Evolutionary conservation across 2,113 vertebrate genomes (phyloP), one percentile per base, ranked within the genome.

Genomic region (Ammospiza nelsoni): DNA sequence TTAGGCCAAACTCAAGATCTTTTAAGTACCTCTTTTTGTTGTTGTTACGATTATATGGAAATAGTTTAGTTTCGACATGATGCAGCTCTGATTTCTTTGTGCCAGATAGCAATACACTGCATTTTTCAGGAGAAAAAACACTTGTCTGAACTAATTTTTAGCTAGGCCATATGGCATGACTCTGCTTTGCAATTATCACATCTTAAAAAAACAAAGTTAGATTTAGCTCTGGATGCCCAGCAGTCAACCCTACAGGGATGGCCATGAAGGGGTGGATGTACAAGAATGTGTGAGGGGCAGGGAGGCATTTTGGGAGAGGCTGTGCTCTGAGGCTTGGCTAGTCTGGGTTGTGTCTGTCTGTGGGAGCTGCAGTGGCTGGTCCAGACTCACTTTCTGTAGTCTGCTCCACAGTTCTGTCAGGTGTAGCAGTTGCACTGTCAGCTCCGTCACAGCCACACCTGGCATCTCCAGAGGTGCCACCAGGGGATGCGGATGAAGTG

Each of bases 401-500:
- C 27, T 79, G 33, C 33, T 65, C 12, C 41, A 22, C 37, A 48
- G 7, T 63, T 48, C 22, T 33, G 5, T 18, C 15, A 77, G 55
- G 15, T 3, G 1, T 5, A 12, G 46, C 39, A 13, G 13, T 41
- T 41, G 39, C 39, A 41, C 39, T 41, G 39, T 12, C 48, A 18
- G 16, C 13, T 57, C 12, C 68, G 20, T 48, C 2, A 5, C 24
- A 74, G 69, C 41, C 16, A 6, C 0, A 0, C 21, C 18, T 2
- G 1, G 35, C 43, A 35, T 9, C 37, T 84, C 44, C 43, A 54
- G 75, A 54, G 25, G 21, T 44, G n/a, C 15, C 33, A 1, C 11
- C 11, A 0, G 10, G n/a, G 31, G 24, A 58, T 31, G 21, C 35
- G 35, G 11, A 8, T 63, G 41, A 31, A 54, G 15, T 11, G 14